Base-by-base conservation (phyloP, 2,113 vertebrate species). In the Camarhynchus parvulus region DNA sequence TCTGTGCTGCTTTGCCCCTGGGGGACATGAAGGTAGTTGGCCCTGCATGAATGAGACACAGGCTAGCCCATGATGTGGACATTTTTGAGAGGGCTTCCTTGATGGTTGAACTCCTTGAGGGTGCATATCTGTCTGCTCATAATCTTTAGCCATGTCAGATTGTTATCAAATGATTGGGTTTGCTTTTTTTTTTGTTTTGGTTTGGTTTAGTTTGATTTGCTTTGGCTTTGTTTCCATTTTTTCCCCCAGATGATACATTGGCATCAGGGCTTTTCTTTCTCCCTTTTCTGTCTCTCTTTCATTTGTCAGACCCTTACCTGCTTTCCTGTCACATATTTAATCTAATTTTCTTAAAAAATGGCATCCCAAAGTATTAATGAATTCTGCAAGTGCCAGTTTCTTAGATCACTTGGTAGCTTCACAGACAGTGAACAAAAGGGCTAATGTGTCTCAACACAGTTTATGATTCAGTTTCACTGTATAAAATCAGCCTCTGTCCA, bases 1-100 rank as follows among this genome's bases (percentile, higher is more conserved):
- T 9, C 0, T 4, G 2, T 14, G 9, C 16, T 56, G 8, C 41
- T 18, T 6, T 53, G 11, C 2, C 4, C 13, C 5, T 3, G 12
- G 22, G 62, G 13, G 7, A 70, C 5, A 4, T 7, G 21, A 14
- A 58, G 13, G 5, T 18, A 9, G 10, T 4, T n/a, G 23, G 17
- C 2, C 27, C 4, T 25, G 9, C 7, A 7, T 33, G 47, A 50
- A 30, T 42, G 11, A 62, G 14, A 10, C 8, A 20, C 22, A 66
- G 20, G 6, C 9, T 28, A 20, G 13, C 4, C 16, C 42, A 21
- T 0, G 0, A 30, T 33, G 4, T 8, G 8, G 37, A 49, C 7
- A 20, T 39, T 73, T 78, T 55, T 2, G 3, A 55, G 21, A 37
- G 6, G 76, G 8, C 2, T 27, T 11, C 61, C 56, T 41, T n/a